Percentiles rank a stretch among this genome's conserved stretches.
These are phyloP conservation scores for Smutsia gigantea DNA, from an alignment of 2,797 vertebrate species.

Conservation along the genomic window DNA sequence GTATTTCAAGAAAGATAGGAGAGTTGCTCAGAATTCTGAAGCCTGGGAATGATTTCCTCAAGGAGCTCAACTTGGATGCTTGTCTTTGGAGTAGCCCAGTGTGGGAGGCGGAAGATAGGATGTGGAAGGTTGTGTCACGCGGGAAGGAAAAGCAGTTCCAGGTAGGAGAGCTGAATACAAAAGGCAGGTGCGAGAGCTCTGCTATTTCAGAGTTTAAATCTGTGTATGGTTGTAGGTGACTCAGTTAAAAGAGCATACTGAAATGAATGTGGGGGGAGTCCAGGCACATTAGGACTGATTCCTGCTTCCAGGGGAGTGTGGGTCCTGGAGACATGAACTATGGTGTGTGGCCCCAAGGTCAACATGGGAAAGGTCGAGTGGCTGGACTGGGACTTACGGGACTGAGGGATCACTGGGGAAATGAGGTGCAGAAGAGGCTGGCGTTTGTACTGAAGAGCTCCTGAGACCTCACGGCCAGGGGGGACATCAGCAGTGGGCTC, in stretches of 20 bases:
- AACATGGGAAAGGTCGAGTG: not conserved
- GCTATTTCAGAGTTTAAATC: not conserved
- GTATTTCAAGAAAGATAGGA: not conserved
- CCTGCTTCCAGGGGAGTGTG: not conserved
- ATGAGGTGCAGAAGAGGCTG: not conserved
- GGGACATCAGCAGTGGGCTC: not conserved
- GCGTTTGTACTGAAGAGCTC: not conserved
- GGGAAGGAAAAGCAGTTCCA: not conserved
- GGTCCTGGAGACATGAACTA: not conserved
- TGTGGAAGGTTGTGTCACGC: not conserved
- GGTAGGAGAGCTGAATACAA: not conserved
- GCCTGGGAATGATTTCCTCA: not conserved
- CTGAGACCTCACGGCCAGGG: not conserved
- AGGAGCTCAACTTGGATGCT: not conserved
- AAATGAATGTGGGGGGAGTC: not conserved
- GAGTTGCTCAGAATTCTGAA: not conserved
- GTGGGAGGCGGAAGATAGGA: not conserved
- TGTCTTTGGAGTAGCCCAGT: not conserved
- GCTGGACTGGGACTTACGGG: not conserved
- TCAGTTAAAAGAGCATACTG: not conserved
- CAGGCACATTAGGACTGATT: not conserved
- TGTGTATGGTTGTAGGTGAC: not conserved
- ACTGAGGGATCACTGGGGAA: not conserved
- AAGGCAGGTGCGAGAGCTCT: not conserved
- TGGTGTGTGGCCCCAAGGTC: not conserved